Conservation (phyloP, 92 coral and sea anemone species). For the Virgularia gustaviana region DNA sequence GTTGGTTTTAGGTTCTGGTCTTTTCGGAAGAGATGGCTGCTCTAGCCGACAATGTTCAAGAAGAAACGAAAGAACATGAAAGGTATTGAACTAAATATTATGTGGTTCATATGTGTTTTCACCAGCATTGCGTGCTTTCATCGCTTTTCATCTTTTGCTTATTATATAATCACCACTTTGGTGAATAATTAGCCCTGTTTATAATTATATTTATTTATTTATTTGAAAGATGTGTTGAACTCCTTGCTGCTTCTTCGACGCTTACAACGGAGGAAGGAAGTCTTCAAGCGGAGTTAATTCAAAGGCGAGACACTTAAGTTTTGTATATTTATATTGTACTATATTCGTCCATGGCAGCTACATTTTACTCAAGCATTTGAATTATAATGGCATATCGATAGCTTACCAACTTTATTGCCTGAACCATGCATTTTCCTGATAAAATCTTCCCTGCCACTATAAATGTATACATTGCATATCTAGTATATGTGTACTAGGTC, state of each 20-base stretch:
- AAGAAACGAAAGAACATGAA: conserved; percentile 73
- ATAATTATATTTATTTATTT: too few relatives aligned
- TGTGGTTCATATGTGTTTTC: neutral
- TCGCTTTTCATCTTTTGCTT: too few relatives aligned
- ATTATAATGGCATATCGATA: neutral
- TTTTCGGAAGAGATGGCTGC: conserved; percentile 80
- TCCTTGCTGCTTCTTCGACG: conserved; percentile 82
- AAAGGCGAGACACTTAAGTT: conserved; percentile 17
- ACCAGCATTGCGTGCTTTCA: neutral
- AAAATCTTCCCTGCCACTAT: too few relatives aligned
- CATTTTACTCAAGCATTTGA: too few relatives aligned
- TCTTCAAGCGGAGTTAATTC: conserved; percentile 70
- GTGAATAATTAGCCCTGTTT: too few relatives aligned
- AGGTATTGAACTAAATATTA: conserved; percentile 45
- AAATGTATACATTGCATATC: too few relatives aligned
- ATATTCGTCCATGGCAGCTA: too few relatives aligned
- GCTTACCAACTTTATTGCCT: too few relatives aligned
- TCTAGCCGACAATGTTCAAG: conserved; percentile 59
- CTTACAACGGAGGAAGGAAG: conserved; percentile 84
- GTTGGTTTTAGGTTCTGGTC: conserved; percentile 42
- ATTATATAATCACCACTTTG: too few relatives aligned
- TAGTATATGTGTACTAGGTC: too few relatives aligned
- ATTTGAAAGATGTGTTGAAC: conserved; percentile 91
- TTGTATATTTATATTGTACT: too few relatives aligned
- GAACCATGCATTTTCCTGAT: too few relatives aligned